Percentiles rank a stretch among this genome's conserved stretches.
These are phyloP conservation scores for Drosophila bocki DNA, from an alignment of 1,140 invertebrate species.

Conservation along the genomic window DNA sequence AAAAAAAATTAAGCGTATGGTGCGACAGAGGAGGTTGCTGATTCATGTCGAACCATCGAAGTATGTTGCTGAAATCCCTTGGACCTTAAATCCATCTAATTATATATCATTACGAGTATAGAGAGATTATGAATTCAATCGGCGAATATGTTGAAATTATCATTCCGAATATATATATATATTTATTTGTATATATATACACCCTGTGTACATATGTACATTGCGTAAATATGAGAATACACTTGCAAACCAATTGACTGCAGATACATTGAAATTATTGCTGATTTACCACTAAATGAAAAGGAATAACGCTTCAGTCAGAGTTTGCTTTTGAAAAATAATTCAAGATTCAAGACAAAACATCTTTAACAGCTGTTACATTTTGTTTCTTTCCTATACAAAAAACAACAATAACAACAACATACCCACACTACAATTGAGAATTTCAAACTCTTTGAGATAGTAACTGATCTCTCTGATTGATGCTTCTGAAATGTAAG, in stretches of 20 bases:
- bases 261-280: constrained; percentile 60
- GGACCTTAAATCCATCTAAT: constrained; percentile 64
- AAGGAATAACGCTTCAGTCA: constrained; percentile 34
- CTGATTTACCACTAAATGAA: constrained; percentile 47
- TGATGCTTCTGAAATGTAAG: constrained; percentile 81
- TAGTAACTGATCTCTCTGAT: constrained; percentile 71
- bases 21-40: constrained; percentile 78
- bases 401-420: constrained; percentile 40
- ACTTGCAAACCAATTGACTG: constrained; percentile 62
- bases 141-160: constrained; percentile 52
- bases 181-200: constrained; percentile 31
- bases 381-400: constrained; percentile 77
- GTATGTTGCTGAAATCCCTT: constrained; percentile 79
- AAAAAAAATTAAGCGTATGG: constrained; percentile 61
- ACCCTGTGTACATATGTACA: constrained; percentile 43
- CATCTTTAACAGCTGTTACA: constrained; percentile 74
- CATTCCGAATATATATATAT: constrained; percentile 34
- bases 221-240: constrained; percentile 31
- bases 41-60: constrained; percentile 79
- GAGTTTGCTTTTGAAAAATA: constrained; percentile 52
- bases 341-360: constrained; percentile 50
- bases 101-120: constrained; percentile 39
- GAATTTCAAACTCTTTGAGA: constrained; percentile 77
- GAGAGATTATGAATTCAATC: constrained; percentile 50
- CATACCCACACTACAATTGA: constrained; percentile 73